Evolutionary conservation across 1,140 invertebrate genomes (phyloP).

Genomic region (Sitophilus oryzae): DNA sequence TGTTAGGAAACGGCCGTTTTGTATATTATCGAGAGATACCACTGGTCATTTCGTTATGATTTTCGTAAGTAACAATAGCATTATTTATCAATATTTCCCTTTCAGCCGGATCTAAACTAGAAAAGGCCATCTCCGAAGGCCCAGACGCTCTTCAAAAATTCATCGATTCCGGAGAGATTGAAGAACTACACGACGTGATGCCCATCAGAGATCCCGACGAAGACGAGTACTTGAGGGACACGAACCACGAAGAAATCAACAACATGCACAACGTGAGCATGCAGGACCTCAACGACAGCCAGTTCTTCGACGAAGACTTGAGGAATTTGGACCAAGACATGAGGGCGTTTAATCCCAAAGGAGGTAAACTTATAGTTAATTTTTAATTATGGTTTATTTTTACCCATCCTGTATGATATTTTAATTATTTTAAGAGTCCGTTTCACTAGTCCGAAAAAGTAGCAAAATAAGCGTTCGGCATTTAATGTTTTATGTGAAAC

Average conservation of each 20-base stretch:
- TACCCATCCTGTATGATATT: too few relatives aligned
- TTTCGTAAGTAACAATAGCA: too few relatives aligned
- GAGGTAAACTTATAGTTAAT: constrained; percentile 6
- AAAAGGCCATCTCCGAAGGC: constrained; percentile 68
- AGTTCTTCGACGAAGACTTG: constrained; percentile 29
- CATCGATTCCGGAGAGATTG: constrained; percentile 69
- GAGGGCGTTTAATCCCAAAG: constrained; percentile 21
- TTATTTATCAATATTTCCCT: constrained; percentile 21
- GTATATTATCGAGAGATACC: too few relatives aligned
- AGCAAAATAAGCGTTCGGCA: too few relatives aligned
- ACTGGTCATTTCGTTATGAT: too few relatives aligned
- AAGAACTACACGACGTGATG: constrained; percentile 69
- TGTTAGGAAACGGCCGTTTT: too few relatives aligned
- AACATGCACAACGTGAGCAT: constrained; percentile 32
- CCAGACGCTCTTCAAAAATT: constrained; percentile 67
- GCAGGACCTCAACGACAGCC: constrained; percentile 22
- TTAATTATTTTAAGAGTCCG: too few relatives aligned
- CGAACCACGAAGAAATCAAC: constrained; percentile 25
- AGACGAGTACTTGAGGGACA: constrained; percentile 51
- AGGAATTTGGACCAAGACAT: constrained; percentile 30
- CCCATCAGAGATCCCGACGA: constrained; percentile 54
- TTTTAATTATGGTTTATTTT: too few relatives aligned
- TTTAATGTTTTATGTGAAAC: too few relatives aligned
- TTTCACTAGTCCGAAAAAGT: too few relatives aligned
- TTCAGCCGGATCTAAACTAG: constrained; percentile 64